Conservation (phyloP, 2,797 vertebrate genomes). For the Meda fulgida region DNA sequence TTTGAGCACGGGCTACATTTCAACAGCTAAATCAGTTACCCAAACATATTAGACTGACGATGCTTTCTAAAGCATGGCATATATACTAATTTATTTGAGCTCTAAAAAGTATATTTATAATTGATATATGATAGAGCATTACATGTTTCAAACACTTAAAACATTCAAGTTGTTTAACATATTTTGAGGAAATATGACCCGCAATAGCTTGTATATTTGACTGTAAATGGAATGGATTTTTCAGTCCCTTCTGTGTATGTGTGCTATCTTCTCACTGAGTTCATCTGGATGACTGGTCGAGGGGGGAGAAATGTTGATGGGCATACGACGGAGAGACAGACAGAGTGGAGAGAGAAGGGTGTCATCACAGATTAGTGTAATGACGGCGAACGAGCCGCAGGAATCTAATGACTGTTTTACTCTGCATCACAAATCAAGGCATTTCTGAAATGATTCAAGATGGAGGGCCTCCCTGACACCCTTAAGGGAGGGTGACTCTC, state of each 20-base stretch:
- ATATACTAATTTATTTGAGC: neutral
- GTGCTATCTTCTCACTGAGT: conserved; percentile 44
- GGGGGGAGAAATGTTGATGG: conserved; percentile 24
- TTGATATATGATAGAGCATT: neutral
- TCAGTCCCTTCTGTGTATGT: neutral
- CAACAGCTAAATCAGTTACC: neutral
- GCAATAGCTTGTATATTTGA: conserved; percentile 5
- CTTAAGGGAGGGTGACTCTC: conserved; percentile 20
- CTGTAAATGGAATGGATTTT: conserved; percentile 11
- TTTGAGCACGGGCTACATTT: neutral
- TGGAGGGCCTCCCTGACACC: conserved; percentile 33
- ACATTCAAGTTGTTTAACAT: neutral
- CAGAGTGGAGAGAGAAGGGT: conserved; percentile 8
- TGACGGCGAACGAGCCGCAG: conserved; percentile 27
- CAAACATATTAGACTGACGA: neutral
- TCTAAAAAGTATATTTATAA: neutral
- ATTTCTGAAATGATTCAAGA: conserved; percentile 12
- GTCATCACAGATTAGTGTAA: conserved; percentile 49
- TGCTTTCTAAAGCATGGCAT: neutral
- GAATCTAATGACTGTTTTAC: neutral
- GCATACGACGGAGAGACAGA: conserved; percentile 36
- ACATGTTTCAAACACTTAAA: neutral
- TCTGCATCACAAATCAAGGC: conserved; percentile 22
- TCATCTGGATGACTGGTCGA: conserved; percentile 67
- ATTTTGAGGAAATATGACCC: neutral